A percentile compares a stretch with the other conserved stretches of the same genome.
These are phyloP conservation scores for Dipodomys merriami DNA, from an alignment of 2,113 vertebrate species.

Conservation along the genomic window DNA sequence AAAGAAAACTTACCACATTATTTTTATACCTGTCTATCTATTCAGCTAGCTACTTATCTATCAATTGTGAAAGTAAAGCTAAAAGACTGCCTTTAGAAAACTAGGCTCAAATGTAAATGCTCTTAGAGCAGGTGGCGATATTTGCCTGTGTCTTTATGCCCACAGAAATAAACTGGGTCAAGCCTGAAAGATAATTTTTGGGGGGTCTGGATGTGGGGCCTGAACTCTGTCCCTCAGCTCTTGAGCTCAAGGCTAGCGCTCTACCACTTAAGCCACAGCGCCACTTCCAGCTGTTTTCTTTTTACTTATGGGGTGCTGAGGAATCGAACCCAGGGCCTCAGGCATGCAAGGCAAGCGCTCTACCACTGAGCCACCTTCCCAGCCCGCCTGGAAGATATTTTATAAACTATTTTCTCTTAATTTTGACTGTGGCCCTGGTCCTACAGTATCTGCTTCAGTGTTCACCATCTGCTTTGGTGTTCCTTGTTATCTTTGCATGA, in stretches of 20 bases:
- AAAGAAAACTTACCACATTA: slow-evolving; percentile 59
- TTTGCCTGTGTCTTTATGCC: not conserved
- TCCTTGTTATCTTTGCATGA: not conserved
- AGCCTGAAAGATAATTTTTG: slow-evolving; percentile 18
- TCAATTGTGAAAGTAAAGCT: slow-evolving; percentile 34
- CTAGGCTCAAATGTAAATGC: not conserved
- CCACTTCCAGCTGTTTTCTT: no score
- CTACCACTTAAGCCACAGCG: no score
- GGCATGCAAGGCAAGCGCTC: no score
- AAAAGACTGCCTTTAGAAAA: slow-evolving; percentile 50
- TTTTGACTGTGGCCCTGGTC: slow-evolving; percentile 7
- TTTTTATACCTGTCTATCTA: not conserved
- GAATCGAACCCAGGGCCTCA: no score
- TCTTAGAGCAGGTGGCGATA: slow-evolving; percentile 59
- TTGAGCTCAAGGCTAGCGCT: no score
- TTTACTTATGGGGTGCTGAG: no score
- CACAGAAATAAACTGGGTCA: slow-evolving; percentile 66
- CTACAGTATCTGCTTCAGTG: not conserved
- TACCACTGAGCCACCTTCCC: no score
- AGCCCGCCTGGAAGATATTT: slow-evolving; percentile 18
- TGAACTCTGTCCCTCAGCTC: no score
- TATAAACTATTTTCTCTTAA: slow-evolving; percentile 4
- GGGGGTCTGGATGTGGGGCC: no score
- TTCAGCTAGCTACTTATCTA: no score
- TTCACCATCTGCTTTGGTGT: not conserved